Conservation (phyloP, 2,113 vertebrate species). For the Scolopax mira region DNA sequence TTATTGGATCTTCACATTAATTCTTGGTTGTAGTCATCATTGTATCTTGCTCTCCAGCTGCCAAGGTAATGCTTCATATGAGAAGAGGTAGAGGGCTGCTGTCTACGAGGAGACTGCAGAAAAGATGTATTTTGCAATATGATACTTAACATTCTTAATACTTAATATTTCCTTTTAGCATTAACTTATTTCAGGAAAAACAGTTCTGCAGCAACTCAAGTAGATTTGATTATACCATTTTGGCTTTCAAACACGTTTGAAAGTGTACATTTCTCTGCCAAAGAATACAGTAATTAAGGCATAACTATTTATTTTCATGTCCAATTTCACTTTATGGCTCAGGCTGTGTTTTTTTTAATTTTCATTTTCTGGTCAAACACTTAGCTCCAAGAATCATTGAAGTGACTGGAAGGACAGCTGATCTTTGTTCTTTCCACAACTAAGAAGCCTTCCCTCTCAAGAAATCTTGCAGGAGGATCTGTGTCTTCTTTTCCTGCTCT, state of each 20-base stretch:
- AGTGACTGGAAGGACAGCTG: neutral
- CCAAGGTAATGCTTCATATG: neutral
- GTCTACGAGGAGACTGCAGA: neutral
- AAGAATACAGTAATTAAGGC: neutral
- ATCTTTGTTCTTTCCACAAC: neutral
- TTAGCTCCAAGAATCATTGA: neutral
- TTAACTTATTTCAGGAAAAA: neutral
- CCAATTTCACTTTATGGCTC: neutral
- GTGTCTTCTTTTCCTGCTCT: neutral
- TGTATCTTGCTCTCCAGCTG: neutral
- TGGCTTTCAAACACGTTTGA: neutral
- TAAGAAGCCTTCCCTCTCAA: neutral
- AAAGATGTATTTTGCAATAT: neutral
- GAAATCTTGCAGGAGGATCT: neutral
- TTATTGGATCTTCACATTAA: neutral
- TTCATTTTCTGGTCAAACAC: neutral
- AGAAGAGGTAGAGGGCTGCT: neutral
- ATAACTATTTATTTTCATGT: neutral
- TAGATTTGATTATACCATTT: neutral
- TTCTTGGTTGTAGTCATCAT: neutral
- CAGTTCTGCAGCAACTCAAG: neutral
- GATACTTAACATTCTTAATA: neutral
- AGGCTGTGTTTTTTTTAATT: neutral
- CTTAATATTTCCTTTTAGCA: neutral
- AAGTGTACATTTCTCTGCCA: neutral